Evolutionary conservation across 2,113 vertebrate genomes (phyloP), one percentile per base, ranked within the genome.

Genomic region (Labeo rohita): DNA sequence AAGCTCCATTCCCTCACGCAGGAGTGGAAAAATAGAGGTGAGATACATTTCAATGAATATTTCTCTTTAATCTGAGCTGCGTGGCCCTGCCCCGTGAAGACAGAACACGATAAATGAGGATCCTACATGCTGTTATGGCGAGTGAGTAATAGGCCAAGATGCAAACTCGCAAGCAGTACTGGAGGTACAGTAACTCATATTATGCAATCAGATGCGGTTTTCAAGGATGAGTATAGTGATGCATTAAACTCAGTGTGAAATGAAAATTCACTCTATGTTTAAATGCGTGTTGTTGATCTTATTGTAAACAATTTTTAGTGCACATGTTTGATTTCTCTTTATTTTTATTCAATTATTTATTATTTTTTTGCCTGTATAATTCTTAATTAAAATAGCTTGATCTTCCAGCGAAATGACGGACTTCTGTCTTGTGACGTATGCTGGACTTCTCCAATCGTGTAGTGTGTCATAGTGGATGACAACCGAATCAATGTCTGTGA

Each of bases 31-130:
- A 87, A 87, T 61, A 52, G 66, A 75, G 84, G 80, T 73, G 82
- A 84, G 77, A 76, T 43, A 50, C 73, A 88, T 84, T 84, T 52
- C 23, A 65, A 87, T 87, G 70, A 87, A 87, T 87, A 83, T 83
- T 87, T 87, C 72, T 83, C 61, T 87, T 77, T 87, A 83, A 87
- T 86, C 45, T 82, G 68, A 81, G 68, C n/a, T 73, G 7, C 12
- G 49, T 13, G 28, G 9, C 78, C 18, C 70, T 65, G 68, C 85
- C 56, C 47, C 0, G 18, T n/a, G 8, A 65, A 74, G 79, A 82
- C 79, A 81, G 72, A 86, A 72, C 13, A 50, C 13, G 8, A 77
- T 70, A 78, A 72, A 66, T 59, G 52, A 59, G 70, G 66, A 81
- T 59, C 54, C 66, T 2, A 36, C 76, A 61, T 39, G 65, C n/a